Base-by-base conservation (phyloP, 2,888 invertebrate species). In the Platerodrilus igneus region DNA sequence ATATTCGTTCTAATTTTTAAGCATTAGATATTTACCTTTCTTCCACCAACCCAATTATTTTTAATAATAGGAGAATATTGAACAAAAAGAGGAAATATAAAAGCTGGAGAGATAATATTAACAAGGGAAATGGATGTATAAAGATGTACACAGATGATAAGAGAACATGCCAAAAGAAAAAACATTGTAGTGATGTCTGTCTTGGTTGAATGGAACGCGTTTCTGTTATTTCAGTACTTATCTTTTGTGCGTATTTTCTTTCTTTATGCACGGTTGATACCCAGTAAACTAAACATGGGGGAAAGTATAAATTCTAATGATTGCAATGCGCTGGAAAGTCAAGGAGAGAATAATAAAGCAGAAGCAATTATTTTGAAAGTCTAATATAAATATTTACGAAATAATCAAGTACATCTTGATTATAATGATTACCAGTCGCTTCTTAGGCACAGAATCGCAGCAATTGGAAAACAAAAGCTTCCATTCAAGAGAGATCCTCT, bases 61-160 rank as follows among this genome's bases (percentile, higher is more conserved):
- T n/a, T n/a, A n/a, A n/a, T n/a, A n/a, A n/a, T n/a, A n/a, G n/a
- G n/a, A n/a, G n/a, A n/a, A n/a, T n/a, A n/a, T n/a, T n/a, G n/a
- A n/a, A n/a, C n/a, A n/a, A n/a, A n/a, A n/a, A 22, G 29, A 8
- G 7, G 22, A 9, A 32, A 22, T 32, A 32, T 32, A 32, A 32
- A 29, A 22, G 31, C 31, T 10, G n/a, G n/a, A n/a, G n/a, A n/a
- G n/a, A n/a, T 30, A 37, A 37, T 37, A 37, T 37, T 31, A 37
- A 27, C 26, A 10, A 19, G 37, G 25, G 28, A 37, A 27, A 31
- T 26, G 37, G 23, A 23, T 26, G 37, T 13, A 37, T 31, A 32
- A 37, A 37, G 33, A 33, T 33, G 25, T 33, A 33, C 33, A 25
- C 33, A 25, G 17, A 25, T 18, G 33, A 33, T 33, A 33, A 25